Evolutionary conservation across 2,113 vertebrate genomes (phyloP), one percentile per base, ranked within the genome.

Genomic region (Illadopsis cleaveri): DNA sequence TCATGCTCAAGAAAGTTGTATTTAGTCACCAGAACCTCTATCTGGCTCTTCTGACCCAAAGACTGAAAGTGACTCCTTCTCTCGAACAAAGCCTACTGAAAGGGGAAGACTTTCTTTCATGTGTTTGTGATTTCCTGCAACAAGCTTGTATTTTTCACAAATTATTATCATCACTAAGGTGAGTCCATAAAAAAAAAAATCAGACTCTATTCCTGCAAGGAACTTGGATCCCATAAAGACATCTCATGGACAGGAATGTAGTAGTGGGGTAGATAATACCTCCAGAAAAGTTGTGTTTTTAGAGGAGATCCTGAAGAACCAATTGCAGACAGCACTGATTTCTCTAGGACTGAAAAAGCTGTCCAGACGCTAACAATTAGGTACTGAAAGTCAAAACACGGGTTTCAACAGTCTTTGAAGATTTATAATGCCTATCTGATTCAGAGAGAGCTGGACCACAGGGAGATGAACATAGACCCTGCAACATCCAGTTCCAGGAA

Each of bases 191-290:
- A 71, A 53, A 53, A 23, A 53, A 22, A 50, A 65, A 21, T 9
- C 27, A 54, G 18, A 28, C 10, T 89, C 30, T 75, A 42, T n/a
- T 79, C 28, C 66, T 71, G 47, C 20, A 57, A 71, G 56, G 38
- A 86, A 76, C 35, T n/a, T 83, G 25, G 16, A 82, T 78, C 38
- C 15, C 15, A 66, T 30, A 33, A 47, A 73, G 40, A 33, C 15
- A 65, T 51, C 38, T 24, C 2, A 0, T 22, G 42, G 35, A 58
- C 0, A 0, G 20, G 42, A 21, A 84, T 37, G 62, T 1, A 23
- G 54, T 7, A 72, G 18, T 51, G 27, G 60, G 23, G 18, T 35
- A 60, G 45, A 35, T 12, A 40, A 37, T 30, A 30, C 12, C 89
- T 62, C 25, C 73, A 90, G 57, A 54, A 82, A 82, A 70, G 28